These are phyloP conservation scores for Chrysaora quinquecirrha DNA, from an alignment of 30 jellyfish, hydroid and myxozoan genomes.

Conservation along the genomic window DNA sequence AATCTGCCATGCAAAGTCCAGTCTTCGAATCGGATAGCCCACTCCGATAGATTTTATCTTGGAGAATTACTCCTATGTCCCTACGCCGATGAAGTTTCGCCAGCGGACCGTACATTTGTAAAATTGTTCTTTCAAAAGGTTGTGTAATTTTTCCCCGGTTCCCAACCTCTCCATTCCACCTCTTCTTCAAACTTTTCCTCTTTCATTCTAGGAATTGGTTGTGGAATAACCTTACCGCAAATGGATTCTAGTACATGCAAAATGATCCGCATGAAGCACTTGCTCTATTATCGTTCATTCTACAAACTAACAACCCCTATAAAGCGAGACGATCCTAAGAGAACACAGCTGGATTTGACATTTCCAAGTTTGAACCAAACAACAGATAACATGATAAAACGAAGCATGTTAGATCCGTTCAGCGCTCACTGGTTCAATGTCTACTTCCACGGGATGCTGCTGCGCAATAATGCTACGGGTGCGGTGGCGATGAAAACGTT, in stretches of 20 bases:
- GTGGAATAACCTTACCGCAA: slow-evolving; percentile 68
- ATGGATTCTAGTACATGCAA: slow-evolving; percentile 37
- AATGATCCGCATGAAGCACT: slow-evolving; percentile 37
- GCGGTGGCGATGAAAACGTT: slow-evolving; percentile 25
- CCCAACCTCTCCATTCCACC: too few species aligned
- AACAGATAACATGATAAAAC: slow-evolving; percentile 22
- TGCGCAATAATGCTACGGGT: slow-evolving; percentile 65
- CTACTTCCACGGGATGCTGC: slow-evolving; percentile 74
- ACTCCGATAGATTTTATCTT: too few species aligned
- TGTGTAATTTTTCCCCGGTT: too few species aligned
- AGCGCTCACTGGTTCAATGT: slow-evolving; percentile 92
- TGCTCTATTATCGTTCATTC: slow-evolving; percentile 30
- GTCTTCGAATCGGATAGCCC: too few species aligned
- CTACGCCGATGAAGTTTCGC: too few species aligned
- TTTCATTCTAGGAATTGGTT: slow-evolving; percentile 61
- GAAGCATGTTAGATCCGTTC: slow-evolving; percentile 81
- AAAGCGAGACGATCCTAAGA: slow-evolving; percentile 37
- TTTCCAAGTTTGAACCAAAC: slow-evolving; percentile 81
- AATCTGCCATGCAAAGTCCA: too few species aligned
- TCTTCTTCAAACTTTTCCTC: too few species aligned
- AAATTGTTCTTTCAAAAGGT: too few species aligned
- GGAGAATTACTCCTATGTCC: too few species aligned
- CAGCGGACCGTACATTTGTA: too few species aligned
- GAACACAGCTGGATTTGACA: slow-evolving; percentile 32
- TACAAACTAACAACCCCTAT: slow-evolving; percentile 68